phyloP scores from a whole-genome alignment of 2,797 vertebrate genomes.

The Chelon auratus region DNA sequence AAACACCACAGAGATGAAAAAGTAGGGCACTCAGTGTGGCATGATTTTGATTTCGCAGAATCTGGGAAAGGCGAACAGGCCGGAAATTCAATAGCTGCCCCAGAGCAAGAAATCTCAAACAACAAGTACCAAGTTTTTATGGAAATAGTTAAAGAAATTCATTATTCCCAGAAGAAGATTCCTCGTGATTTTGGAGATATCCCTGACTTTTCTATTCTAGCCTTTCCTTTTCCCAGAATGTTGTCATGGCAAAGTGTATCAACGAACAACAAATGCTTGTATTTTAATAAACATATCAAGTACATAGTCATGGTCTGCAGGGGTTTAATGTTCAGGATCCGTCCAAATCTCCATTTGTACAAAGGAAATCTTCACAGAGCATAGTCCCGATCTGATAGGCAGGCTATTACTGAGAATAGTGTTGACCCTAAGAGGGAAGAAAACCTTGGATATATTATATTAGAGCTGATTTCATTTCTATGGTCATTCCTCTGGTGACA shows the following conservation, averaged over 20 bases:
- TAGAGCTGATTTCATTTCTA: no score
- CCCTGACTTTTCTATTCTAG: background rate
- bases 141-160: background rate
- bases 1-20: conserved; percentile 39
- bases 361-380: background rate
- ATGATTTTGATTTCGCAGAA: background rate
- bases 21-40: conserved; percentile 23
- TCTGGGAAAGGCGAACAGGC: background rate
- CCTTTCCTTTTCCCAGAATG: background rate
- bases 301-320: no score
- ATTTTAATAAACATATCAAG: background rate
- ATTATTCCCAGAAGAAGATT: background rate
- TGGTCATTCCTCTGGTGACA: no score
- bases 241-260: background rate
- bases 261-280: background rate
- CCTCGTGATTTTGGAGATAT: background rate
- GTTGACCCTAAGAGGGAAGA: background rate
- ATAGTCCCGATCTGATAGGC: background rate
- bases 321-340: background rate
- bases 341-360: background rate
- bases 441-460: no score
- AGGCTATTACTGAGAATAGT: background rate
- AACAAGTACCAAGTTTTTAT: background rate
- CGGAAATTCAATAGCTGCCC: background rate
- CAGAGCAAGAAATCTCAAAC: background rate